phyloP scores from a whole-genome alignment of 2,113 vertebrate genomes.

The Apteryx mantelli region DNA sequence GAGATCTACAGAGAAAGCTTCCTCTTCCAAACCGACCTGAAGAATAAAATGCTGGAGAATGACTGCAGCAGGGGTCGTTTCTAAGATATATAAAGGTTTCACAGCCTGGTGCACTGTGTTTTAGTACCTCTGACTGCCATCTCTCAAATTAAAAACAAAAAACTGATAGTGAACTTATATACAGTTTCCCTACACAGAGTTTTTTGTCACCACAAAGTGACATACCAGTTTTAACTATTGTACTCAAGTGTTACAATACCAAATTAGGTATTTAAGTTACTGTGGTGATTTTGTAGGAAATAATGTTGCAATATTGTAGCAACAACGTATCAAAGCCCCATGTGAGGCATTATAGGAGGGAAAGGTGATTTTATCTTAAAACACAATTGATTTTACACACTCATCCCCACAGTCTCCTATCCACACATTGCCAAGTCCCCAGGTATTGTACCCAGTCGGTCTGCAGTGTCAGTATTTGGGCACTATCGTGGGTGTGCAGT shows the following conservation, averaged over 20 bases:
- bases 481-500: accelerated
- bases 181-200: background rate
- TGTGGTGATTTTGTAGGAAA: background rate
- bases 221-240: background rate
- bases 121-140: background rate
- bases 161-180: accelerated
- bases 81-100: background rate
- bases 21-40: background rate
- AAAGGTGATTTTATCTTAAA: background rate
- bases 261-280: background rate
- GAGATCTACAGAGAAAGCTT: background rate
- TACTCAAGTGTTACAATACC: background rate
- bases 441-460: accelerated
- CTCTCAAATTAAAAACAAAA: background rate
- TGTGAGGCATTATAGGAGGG: background rate
- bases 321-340: background rate
- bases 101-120: background rate
- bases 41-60: background rate
- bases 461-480: background rate
- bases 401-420: accelerated
- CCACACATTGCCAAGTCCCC: background rate
- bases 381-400: background rate
- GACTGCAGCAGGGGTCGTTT: background rate
- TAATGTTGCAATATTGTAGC: too few species aligned
- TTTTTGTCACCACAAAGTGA: background rate